Evolutionary conservation across 2,888 invertebrate genomes (phyloP).

Genomic region (Andrena bucephala): DNA sequence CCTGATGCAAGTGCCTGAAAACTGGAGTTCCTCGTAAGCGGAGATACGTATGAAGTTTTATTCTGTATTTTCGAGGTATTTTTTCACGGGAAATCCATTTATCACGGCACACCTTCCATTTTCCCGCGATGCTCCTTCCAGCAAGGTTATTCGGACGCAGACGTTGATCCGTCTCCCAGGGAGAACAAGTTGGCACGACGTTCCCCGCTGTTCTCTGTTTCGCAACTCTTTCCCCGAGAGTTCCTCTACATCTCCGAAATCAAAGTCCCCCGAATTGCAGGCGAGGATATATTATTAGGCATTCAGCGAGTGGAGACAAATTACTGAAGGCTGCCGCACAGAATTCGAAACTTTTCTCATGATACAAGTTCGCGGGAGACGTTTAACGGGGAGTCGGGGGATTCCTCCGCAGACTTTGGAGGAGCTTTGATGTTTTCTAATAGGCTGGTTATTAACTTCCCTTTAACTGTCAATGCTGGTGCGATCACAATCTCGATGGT

Average conservation of each 20-base stretch:
- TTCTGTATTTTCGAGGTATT: not conserved
- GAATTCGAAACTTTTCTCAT: constrained; percentile 59
- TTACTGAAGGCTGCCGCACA: constrained; percentile 44
- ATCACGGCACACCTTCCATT: not conserved
- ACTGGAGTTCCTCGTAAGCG: not conserved
- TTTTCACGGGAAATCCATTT: not conserved
- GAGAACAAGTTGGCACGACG: constrained; percentile 24
- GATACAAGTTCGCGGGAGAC: constrained; percentile 46
- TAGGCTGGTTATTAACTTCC: constrained; percentile 16
- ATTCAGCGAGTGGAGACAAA: constrained; percentile 56
- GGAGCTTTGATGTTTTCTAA: constrained; percentile 23
- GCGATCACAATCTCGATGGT: constrained; percentile 2
- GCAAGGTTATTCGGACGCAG: constrained; percentile 29
- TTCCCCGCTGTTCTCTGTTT: constrained; percentile 27
- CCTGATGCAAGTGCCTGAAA: not conserved
- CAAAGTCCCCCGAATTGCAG: constrained; percentile 58
- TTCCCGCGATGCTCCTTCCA: constrained; percentile 7
- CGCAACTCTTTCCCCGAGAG: constrained; percentile 41
- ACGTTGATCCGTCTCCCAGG: constrained; percentile 29
- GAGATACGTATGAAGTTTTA: not conserved
- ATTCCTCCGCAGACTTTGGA: constrained; percentile 14
- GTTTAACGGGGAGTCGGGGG: not conserved
- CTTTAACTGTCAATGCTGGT: not conserved
- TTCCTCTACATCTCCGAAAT: constrained; percentile 45
- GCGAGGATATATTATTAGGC: constrained; percentile 54